Evolutionary conservation across 2,888 invertebrate genomes (phyloP), one percentile per base, ranked within the genome.

Genomic region (Sphinx pinastri): DNA sequence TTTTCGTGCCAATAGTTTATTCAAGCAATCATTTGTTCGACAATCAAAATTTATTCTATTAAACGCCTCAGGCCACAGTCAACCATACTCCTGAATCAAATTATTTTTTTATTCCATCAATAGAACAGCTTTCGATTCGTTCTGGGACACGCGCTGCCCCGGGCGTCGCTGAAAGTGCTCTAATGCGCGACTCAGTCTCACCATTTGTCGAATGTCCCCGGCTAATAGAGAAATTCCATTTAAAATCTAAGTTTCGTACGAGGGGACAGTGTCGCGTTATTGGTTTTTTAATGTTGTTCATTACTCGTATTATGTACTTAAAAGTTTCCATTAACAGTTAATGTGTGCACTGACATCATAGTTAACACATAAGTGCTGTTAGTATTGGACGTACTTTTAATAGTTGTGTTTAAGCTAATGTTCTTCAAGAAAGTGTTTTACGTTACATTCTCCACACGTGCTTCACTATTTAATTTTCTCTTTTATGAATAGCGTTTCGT

Each of bases 191-290:
- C 82, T 83, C 81, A 74, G 78, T 80, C 80, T 81, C 81, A 83
- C 85, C 86, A 88, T 88, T 88, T 88, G 82, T 85, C 80, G 81
- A 83, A 85, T 81, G 84, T 84, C 81, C 80, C 77, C 63, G 74
- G 81, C 83, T 86, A 85, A 88, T 86, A 86, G 81, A 84, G 84
- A 84, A 87, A 87, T 83, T 82, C 85, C 83, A 87, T 88, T 89
- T 85, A 80, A 84, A 86, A 85, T 82, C 79, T 81, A 79, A 74
- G 74, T 77, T 79, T 77, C 73, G 78, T 74, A 70, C 54, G 76
- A 75, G 79, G 78, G 75, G 74, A 73, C 73, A 76, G 78, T 74
- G 60, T 69, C 54, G 75, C 76, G 77, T 77, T 75, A 78, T 75
- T 76, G 74, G 74, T 77, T 81, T 78, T 72, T 81, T 79, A 81